These are phyloP conservation scores for Cotesia vestalis DNA, from an alignment of 1,140 invertebrate genomes.

Conservation along the genomic window DNA sequence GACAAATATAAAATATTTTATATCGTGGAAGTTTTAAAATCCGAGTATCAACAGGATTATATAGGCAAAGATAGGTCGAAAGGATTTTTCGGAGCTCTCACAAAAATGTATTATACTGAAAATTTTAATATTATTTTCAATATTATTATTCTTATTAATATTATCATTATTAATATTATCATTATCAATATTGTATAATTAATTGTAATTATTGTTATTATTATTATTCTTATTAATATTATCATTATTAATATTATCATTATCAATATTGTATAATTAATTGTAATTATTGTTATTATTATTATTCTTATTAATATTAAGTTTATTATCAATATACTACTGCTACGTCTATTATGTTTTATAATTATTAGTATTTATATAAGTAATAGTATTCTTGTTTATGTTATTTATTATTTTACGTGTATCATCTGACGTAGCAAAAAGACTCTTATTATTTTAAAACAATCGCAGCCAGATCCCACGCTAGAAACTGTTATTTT, in stretches of 20 bases:
- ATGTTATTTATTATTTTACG: conserved; percentile 44
- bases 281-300: conserved; percentile 11
- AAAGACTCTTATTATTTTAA: conserved; percentile 42
- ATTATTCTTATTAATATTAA: neutral
- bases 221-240: neutral
- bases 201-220: conserved; percentile 20
- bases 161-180: neutral
- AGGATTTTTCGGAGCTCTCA: conserved; percentile 5
- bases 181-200: conserved; percentile 10
- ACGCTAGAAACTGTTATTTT: conserved; percentile 75
- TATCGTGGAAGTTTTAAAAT: conserved; percentile 3
- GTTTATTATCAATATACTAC: too few relatives aligned
- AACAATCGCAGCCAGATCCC: conserved; percentile 63
- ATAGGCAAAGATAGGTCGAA: neutral
- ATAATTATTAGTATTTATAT: conserved; percentile 10
- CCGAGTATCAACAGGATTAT: conserved; percentile 27
- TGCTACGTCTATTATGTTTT: too few relatives aligned
- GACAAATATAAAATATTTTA: conserved; percentile 13
- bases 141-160: neutral
- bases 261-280: conserved; percentile 9
- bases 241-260: neutral
- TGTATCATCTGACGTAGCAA: conserved; percentile 42
- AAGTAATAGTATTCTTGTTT: conserved; percentile 44
- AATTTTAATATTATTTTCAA: conserved; percentile 20
- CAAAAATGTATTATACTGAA: conserved; percentile 5